Base-by-base conservation (phyloP, 1,140 invertebrate species). In the Octopus sinensis region DNA sequence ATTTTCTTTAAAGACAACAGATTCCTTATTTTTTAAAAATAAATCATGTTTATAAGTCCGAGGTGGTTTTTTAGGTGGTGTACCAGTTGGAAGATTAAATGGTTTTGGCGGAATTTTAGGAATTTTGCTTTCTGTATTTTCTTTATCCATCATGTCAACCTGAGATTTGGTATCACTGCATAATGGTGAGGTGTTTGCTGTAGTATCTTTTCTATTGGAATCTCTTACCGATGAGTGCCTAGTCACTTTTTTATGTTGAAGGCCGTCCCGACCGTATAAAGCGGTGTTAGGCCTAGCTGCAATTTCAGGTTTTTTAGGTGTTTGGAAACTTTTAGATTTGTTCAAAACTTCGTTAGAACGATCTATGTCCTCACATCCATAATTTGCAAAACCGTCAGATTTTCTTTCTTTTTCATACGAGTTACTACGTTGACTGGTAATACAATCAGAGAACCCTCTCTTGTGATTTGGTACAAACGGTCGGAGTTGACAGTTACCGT, bases 31-130 rank as follows among this genome's bases (percentile, higher is more conserved):
- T 76, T 82, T 80, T 53, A 87, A 43, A 73, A 87, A 88, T 53
- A 82, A 79, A 82, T 89, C 89, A 86, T 93, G 92, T 79, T 91
- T 91, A 87, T 94, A 94, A 6, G 93, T 93, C 86, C 94, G 88
- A 4, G 94, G 94, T 43, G 94, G 94, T 87, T 95, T 95, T 84
- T 93, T 93, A 1, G 94, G 94, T 54, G 84, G 82, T 53, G 80
- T 79, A 51, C 84, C 83, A 17, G 82, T 75, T 6, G 75, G 56
- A 12, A 76, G 54, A 54, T 79, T 76, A 7, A 13, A 75, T 10
- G 76, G 53, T 30, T 78, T 78, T 71, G 56, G 53, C 6, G 54
- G 73, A 54, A 78, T 77, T 68, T 75, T 51, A 52, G 62, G 52
- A 10, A 23, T n/a, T 54, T 54, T 23, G 10, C 12, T 9, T 54